Evolutionary conservation across 2,113 vertebrate genomes (phyloP), one percentile per base, ranked within the genome.

Genomic region (Garra rufa): DNA sequence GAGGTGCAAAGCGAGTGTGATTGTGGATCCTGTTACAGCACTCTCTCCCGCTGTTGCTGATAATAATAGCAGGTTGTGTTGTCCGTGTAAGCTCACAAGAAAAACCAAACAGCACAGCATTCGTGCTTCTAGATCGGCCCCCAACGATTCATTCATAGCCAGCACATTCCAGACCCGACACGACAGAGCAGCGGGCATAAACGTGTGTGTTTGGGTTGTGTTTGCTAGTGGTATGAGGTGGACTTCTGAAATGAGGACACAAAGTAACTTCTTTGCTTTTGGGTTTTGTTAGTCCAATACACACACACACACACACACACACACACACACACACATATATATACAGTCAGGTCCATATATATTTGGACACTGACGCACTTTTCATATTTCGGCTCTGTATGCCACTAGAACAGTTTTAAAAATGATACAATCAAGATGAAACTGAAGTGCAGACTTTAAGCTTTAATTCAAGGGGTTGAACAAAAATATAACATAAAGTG

Each of bases 61-160:
- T 61, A 85, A 69, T 86, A 48, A 80, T 80, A 80, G 78, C 78
- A 80, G 78, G 59, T 50, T 80, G 59, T 30, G 75, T 50, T 50
- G 83, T 79, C 30, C 21, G 17, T 70, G 46, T 78, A 34, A 85
- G 71, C 24, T 52, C 61, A 79, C 61, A 6, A 80, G 78, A 65
- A n/a, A 50, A 67, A n/a, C 17, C 2, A 6, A 65, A 80, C 59
- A 80, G 59, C 41, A 4, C 77, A 65, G 77, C 77, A 30, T 26
- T 67, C 17, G 78, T 67, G 41, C 26, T 80, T 80, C 43, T 80
- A 48, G 61, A 67, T 63, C 2, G 14, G 38, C 38, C n/a, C 57
- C 38, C 38, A 38, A 8, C 2, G 38, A 78, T 80, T 80, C 59
- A 80, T 80, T 80, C 78, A 80, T 50, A 34, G 15, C 43, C 41